Conservation (phyloP, 2,888 invertebrate genomes). For the Microplitis manilae region DNA sequence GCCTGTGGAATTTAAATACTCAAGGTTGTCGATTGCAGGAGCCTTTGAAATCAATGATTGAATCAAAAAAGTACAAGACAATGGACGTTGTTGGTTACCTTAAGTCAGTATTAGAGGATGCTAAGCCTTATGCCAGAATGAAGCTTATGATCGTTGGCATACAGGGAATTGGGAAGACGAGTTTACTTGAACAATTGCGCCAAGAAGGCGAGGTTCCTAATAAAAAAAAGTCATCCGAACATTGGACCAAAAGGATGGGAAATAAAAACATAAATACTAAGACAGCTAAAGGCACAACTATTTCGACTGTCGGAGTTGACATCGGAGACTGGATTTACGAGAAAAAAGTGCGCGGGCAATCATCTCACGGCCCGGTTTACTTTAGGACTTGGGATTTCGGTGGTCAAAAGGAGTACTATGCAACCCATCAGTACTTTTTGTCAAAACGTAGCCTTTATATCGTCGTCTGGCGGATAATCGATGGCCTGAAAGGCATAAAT, state of each 20-base stretch:
- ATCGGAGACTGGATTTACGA: conserved; percentile 96
- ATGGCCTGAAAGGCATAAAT: conserved; percentile 89
- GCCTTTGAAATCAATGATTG: conserved; percentile 91
- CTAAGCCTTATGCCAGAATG: conserved; percentile 94
- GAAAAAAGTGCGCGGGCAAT: conserved; percentile 83
- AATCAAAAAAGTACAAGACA: conserved; percentile 93
- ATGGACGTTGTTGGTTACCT: conserved; percentile 96
- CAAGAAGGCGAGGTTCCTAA: conserved; percentile 86
- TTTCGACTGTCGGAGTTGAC: conserved; percentile 98
- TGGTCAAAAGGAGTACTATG: conserved; percentile 97
- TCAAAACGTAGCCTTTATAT: conserved; percentile 95
- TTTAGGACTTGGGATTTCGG: conserved; percentile 99
- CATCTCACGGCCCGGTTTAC: conserved; percentile 86
- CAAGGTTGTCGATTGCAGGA: conserved; percentile 90
- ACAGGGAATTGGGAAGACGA: conserved; percentile 91
- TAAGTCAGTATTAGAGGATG: conserved; percentile 90
- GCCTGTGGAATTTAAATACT: conserved; percentile 97
- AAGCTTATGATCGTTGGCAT: conserved; percentile 97
- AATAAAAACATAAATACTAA: conserved; percentile 86
- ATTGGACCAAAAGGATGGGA: conserved; percentile 97
- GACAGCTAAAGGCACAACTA: conserved; percentile 83
- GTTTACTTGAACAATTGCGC: conserved; percentile 88
- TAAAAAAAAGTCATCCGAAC: conserved; percentile 81
- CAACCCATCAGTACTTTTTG: conserved; percentile 98
- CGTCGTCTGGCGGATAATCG: conserved; percentile 95